phyloP scores from a whole-genome alignment of 2,888 invertebrate species.

The Azorinus chamasolen region DNA sequence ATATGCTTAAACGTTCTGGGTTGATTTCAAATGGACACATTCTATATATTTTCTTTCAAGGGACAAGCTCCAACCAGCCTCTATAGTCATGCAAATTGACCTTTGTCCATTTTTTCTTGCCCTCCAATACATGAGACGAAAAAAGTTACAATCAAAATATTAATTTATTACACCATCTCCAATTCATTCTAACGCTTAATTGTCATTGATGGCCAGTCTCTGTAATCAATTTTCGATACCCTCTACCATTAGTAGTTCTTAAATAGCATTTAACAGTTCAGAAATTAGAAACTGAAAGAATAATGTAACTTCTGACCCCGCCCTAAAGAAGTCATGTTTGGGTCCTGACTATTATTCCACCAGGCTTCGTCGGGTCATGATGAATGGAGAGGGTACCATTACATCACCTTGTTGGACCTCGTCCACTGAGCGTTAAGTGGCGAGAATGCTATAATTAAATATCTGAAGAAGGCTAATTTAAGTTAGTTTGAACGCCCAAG shows the following conservation, averaged over 20 bases:
- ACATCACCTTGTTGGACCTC: slow-evolving; percentile 43
- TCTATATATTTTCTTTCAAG: no score
- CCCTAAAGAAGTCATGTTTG: slow-evolving; percentile 51
- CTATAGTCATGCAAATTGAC: not conserved
- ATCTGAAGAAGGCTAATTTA: no score
- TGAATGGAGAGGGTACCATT: slow-evolving; percentile 40
- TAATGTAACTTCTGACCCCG: slow-evolving; percentile 59
- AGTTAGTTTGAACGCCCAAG: no score
- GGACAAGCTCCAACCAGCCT: no score
- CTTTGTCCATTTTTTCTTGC: not conserved
- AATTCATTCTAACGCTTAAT: slow-evolving; percentile 41
- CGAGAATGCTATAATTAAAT: no score
- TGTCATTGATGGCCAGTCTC: slow-evolving; percentile 45
- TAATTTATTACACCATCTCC: slow-evolving; percentile 43
- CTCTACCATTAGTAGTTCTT: slow-evolving; percentile 60
- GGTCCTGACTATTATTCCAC: slow-evolving; percentile 41
- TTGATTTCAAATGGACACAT: no score
- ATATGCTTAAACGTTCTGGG: no score
- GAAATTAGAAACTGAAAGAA: slow-evolving; percentile 63
- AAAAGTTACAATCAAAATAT: slow-evolving; percentile 9
- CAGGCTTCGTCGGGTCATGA: slow-evolving; percentile 47
- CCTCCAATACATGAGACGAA: slow-evolving; percentile 3
- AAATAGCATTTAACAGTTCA: slow-evolving; percentile 64
- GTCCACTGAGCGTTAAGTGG: slow-evolving; percentile 16
- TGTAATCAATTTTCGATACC: slow-evolving; percentile 56